phyloP scores from a whole-genome alignment of 1,140 invertebrate species.

The Pseudomyrmex concolor region DNA sequence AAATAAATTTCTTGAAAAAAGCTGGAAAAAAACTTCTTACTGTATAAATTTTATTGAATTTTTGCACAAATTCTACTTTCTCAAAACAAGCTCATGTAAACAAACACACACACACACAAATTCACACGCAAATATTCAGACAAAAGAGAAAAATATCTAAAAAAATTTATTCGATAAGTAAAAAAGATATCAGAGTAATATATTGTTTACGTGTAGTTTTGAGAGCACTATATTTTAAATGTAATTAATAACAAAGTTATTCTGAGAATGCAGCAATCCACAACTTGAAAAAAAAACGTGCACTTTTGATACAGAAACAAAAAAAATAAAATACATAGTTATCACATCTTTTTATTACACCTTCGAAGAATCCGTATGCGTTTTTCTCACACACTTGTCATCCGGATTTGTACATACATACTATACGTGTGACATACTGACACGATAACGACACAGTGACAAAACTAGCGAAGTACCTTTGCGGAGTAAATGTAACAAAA shows the following conservation, averaged over 20 bases:
- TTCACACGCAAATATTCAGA: neutral
- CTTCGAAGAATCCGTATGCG: neutral
- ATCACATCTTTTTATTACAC: neutral
- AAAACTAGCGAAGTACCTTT: too few relatives aligned
- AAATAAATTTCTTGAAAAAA: neutral
- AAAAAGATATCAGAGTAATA: neutral
- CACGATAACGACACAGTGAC: too few relatives aligned
- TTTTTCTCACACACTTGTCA: neutral
- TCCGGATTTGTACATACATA: neutral
- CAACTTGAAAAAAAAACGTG: neutral
- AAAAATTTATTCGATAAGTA: neutral
- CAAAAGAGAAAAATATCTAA: neutral
- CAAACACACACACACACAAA: neutral
- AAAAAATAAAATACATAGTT: neutral
- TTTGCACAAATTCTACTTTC: neutral
- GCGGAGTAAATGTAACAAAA: neutral
- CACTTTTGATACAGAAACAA: neutral
- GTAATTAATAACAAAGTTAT: neutral
- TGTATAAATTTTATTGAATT: neutral
- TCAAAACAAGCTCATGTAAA: neutral
- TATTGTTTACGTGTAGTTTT: neutral
- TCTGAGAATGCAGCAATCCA: neutral
- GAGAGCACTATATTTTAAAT: neutral
- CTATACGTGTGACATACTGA: too few relatives aligned
- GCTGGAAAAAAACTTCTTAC: neutral